Percentiles rank a stretch among this genome's conserved stretches.
Evolutionary conservation across 2,797 vertebrate species (phyloP).

Genomic region (Pseudocheirus occidentalis): DNA sequence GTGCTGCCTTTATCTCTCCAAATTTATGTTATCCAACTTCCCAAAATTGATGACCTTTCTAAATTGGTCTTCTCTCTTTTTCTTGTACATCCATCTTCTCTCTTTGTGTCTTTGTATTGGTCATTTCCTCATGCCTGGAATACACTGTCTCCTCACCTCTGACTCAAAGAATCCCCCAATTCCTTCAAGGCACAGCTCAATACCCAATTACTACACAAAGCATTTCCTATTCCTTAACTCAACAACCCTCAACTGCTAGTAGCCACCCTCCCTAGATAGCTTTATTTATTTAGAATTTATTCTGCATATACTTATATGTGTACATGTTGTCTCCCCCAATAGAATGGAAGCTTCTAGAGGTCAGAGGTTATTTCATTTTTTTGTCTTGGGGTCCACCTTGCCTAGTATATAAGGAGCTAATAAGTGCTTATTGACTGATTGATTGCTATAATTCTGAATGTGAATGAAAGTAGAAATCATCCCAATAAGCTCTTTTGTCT

Average conservation of each 20-base stretch:
- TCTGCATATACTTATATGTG: neutral
- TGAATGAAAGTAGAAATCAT: neutral
- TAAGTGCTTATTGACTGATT: neutral
- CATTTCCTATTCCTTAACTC: too few species aligned
- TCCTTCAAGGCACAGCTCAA: too few species aligned
- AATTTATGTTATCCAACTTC: neutral
- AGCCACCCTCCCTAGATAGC: too few species aligned
- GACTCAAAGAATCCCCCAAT: neutral
- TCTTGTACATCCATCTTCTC: neutral
- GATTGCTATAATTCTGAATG: neutral
- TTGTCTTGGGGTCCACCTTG: neutral
- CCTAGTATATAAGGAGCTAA: neutral
- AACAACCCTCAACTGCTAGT: too few species aligned
- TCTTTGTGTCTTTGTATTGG: neutral
- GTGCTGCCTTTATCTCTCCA: neutral
- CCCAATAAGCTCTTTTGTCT: neutral
- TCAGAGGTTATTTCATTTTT: neutral
- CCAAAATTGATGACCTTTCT: neutral
- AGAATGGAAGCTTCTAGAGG: neutral
- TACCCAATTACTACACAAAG: too few species aligned
- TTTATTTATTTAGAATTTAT: too few species aligned
- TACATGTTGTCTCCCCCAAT: neutral
- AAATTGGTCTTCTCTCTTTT: neutral
- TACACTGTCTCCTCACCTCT: neutral
- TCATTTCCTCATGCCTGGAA: neutral